Evolutionary conservation across 2,888 invertebrate genomes (phyloP), one percentile per base, ranked within the genome.

Genomic region (Aphidoletes aphidimyza): DNA sequence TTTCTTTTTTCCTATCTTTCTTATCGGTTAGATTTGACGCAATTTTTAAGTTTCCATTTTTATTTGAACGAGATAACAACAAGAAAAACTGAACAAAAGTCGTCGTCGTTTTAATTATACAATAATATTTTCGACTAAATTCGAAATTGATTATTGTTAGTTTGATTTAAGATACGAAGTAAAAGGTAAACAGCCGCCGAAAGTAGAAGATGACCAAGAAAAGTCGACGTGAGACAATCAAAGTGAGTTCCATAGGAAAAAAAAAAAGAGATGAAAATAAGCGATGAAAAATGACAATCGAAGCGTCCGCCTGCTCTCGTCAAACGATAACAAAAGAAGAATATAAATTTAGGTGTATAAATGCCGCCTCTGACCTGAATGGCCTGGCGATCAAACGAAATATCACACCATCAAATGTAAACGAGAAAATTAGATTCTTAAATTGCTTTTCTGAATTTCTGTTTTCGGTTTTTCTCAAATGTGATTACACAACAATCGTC

Each of bases 211-310:
- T 17, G 34, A 69, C 30, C 34, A 26, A 54, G 30, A 69, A 54
- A 47, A 2, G 47, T 47, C 3, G 19, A 47, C 8, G 19, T 17
- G 47, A 47, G 19, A 11, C 47, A n/a, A n/a, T 47, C 47, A 47
- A 19, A 47, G 17, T 14, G 47, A 2, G 47, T 47, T 11, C 47
- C 2, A n/a, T n/a, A n/a, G 19, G 47, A 47, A 2, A 47, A 11
- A 47, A 17, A 11, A 47, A 47, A 17, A 47, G 47, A 47, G 54
- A 17, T 30, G 69, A 69, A 69, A 69, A 69, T 69, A 26, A 1
- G 69, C 30, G 69, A 69, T 69, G 69, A 69, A 69, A 69, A 69
- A 69, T 69, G 69, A 69, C 69, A 69, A 69, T 69, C 30, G 11
- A 69, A 30, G 69, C 22, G 19, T 47, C 19, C 39, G 39, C 6